Base-by-base conservation (phyloP, 2,797 vertebrate species). In the Dallia pectoralis region DNA sequence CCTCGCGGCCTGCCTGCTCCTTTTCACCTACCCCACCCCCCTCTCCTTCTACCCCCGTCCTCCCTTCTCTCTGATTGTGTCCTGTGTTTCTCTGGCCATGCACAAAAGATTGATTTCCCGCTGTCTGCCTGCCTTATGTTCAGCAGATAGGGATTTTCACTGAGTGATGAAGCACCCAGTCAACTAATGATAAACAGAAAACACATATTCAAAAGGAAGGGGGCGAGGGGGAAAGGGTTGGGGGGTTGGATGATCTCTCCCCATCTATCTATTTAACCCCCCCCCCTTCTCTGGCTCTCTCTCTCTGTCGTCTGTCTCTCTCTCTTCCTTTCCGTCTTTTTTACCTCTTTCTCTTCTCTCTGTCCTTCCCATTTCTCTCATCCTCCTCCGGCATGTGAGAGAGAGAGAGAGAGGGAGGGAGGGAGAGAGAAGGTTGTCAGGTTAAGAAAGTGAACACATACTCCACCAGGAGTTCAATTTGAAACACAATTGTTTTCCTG, bases 101-200 rank as follows among this genome's bases (percentile, higher is more conserved):
- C 92, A 93, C 93, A 93, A 95, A 95, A 96, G 91, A 95, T 95
- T 93, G 92, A 96, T 96, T 95, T 94, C 93, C 86, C 90, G 91
- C 93, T 93, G 90, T 94, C 94, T 95, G 93, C 93, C 89, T 86
- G 89, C 89, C 93, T 93, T 93, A 94, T 94, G 93, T 91, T 94
- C 92, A 91, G 92, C 93, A 93, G 91, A 93, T 92, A 94, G 86
- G 91, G 93, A 93, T 94, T 93, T 94, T 93, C 92, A 87, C 91
- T 86, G 93, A 93, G 94, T 93, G 93, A 95, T 91, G 92, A 95
- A 93, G 88, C 86, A 91, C 89, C 9, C 72, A 93, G 89, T 87
- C 77, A 90, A 87, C 85, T 92, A 94, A 93, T 94, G 92, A 92
- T 91, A 91, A 92, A 93, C 93, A 93, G 92, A 93, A 93, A 94